Base-by-base conservation (phyloP, 2,888 invertebrate genomes). In the Diarsia brunnea region DNA sequence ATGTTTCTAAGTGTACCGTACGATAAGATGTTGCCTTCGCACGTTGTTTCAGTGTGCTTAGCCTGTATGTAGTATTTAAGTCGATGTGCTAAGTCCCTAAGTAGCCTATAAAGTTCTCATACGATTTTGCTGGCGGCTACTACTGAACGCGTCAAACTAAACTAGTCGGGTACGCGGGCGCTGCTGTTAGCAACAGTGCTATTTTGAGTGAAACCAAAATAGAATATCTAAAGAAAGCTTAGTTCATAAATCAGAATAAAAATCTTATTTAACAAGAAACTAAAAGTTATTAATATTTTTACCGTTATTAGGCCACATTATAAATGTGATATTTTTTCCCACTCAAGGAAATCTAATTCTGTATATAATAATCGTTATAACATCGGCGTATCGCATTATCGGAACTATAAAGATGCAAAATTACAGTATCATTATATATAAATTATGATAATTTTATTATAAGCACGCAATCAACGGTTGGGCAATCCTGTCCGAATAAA, bases 391-490 rank as follows among this genome's bases (percentile, higher is more conserved):
- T 86, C 73, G 60, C 61, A 81, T 75, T 84, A 78, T 78, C 69
- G 63, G 47, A 81, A 78, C 77, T 70, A 80, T 86, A 80, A 82
- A 86, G 67, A 82, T 77, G 71, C 84, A 82, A 86, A 86, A 78
- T 86, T 75, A 79, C 71, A 81, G 63, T 78, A 47, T 65, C 79
- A 79, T 80, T 84, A 73, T 60, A 78, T 76, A 64, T 78, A 78
- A 87, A 79, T 85, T 88, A 88, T 87, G 88, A 60, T 85, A 88
- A 87, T 87, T 87, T 83, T 83, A 86, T 84, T 83, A 72, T 69
- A 81, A 79, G 64, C 75, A 84, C 73, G 76, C 76, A 84, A 86
- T 83, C 69, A 75, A 55, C 60, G 49, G 47, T 64, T 74, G 49
- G 67, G 69, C 66, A 75, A 72, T 75, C 55, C 64, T 47, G 51